Evolutionary conservation across 2,113 vertebrate species (phyloP).

Genomic region (Osmerus mordax): DNA sequence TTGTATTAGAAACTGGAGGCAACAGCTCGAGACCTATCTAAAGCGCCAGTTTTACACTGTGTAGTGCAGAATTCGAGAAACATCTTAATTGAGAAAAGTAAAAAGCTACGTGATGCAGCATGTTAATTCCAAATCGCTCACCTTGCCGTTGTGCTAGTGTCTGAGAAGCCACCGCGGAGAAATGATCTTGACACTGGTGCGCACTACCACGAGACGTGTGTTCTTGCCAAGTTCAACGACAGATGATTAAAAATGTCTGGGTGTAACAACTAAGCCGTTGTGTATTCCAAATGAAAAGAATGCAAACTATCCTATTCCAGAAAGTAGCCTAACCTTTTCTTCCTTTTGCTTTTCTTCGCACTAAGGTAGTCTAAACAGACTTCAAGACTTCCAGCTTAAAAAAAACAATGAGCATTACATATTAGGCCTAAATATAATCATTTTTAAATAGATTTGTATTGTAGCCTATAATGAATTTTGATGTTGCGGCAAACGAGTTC

Average conservation of each 20-base stretch:
- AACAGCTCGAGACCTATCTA: too few relatives aligned
- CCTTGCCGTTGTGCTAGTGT: slow-evolving; percentile 16
- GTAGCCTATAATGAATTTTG: too few relatives aligned
- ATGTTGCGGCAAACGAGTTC: too few relatives aligned
- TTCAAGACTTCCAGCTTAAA: too few relatives aligned
- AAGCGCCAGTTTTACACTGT: too few relatives aligned
- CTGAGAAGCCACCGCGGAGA: background rate
- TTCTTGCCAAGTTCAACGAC: slow-evolving; percentile 1
- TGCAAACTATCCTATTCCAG: slow-evolving; percentile 1
- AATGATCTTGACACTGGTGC: background rate
- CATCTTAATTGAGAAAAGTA: too few relatives aligned
- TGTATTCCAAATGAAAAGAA: background rate
- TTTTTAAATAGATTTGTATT: too few relatives aligned
- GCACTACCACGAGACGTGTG: slow-evolving; percentile 1
- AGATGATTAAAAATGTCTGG: background rate
- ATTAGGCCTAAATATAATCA: too few relatives aligned
- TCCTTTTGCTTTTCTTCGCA: background rate
- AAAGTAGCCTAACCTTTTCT: background rate
- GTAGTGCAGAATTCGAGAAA: too few relatives aligned
- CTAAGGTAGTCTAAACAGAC: background rate
- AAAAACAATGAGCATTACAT: too few relatives aligned
- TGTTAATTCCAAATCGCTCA: slow-evolving; percentile 5
- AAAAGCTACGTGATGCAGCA: too few relatives aligned
- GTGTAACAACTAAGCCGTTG: background rate
- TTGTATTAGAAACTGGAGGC: too few relatives aligned